Conservation (phyloP, 35 echinoderm and acorn worm species). For the Heliocidaris tuberculata region DNA sequence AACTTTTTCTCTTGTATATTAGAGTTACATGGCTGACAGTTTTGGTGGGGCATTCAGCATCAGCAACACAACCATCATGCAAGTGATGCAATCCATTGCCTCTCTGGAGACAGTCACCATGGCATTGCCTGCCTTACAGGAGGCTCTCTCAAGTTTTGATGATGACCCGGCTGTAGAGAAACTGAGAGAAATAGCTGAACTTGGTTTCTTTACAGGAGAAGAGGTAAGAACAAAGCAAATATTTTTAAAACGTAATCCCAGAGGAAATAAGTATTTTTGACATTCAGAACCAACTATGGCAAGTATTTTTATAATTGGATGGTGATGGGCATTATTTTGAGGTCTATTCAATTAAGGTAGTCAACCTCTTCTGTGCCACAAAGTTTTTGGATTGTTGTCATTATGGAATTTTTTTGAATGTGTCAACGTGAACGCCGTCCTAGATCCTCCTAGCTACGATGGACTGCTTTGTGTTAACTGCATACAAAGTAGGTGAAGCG, state of each 20-base stretch:
- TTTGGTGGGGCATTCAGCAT: background rate
- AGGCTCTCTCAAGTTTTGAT: background rate
- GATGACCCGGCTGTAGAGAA: slow-evolving; percentile 18
- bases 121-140: background rate
- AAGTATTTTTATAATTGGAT: too few species aligned
- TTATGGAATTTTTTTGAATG: too few species aligned
- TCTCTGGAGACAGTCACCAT: background rate
- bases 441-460: too few species aligned
- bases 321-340: too few species aligned
- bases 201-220: slow-evolving; percentile 17
- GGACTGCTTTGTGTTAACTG: too few species aligned
- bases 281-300: too few species aligned
- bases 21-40: background rate
- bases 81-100: background rate
- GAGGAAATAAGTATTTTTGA: background rate
- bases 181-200: background rate
- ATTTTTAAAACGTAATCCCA: background rate
- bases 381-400: too few species aligned
- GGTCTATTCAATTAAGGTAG: too few species aligned
- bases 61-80: background rate
- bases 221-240: background rate
- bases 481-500: too few species aligned
- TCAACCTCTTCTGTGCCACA: too few species aligned
- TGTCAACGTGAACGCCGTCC: too few species aligned
- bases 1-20: background rate